Evolutionary conservation across 2,113 vertebrate genomes (phyloP), one percentile per base, ranked within the genome.

Genomic region (Nymphicus hollandicus): DNA sequence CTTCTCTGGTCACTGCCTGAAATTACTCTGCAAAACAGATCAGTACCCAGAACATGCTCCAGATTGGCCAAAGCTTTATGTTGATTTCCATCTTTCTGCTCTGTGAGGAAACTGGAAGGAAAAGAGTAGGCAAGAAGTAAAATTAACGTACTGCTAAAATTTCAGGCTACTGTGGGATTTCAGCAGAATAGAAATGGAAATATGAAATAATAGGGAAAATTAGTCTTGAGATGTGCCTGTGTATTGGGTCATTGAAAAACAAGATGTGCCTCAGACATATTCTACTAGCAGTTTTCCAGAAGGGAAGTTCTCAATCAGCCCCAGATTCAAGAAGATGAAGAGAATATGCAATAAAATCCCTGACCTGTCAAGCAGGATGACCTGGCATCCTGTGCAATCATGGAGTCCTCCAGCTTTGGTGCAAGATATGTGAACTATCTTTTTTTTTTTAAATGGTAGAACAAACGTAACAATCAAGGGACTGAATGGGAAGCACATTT

Each of bases 401-500:
- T 17, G 4, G 16, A 46, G 9, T 27, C 17, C 33, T 76, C 29
- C 35, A 76, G 4, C 7, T 86, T 46, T 1, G 1, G 3, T 44
- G 14, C 18, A 72, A 86, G 20, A 19, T 1, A 50, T 0, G 3
- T 2, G 39, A 61, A 39, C 1, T 46, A 4, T 35, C 33, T 58
- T 58, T 46, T 24, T 4, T 33, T 47, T 20, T 55, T 46, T 44
- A 14, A 2, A 20, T 33, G 13, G 22, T 7, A 39, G 60, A 79
- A 3, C 8, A 64, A 72, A 27, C 0, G 0, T 20, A 71, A 13
- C 3, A 31, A 17, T 25, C 13, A n/a, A 23, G 4, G 23, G 46
- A 43, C 29, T 56, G 29, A 46, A 8, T 7, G 2, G 10, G 29
- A 10, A 66, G 33, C 27, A 44, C 12, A 8, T 52, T 55, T 68